A percentile compares a stretch with the other conserved stretches of the same genome.
Evolutionary conservation across 1,140 invertebrate species (phyloP).

Genomic region (Cotesia typhae): DNA sequence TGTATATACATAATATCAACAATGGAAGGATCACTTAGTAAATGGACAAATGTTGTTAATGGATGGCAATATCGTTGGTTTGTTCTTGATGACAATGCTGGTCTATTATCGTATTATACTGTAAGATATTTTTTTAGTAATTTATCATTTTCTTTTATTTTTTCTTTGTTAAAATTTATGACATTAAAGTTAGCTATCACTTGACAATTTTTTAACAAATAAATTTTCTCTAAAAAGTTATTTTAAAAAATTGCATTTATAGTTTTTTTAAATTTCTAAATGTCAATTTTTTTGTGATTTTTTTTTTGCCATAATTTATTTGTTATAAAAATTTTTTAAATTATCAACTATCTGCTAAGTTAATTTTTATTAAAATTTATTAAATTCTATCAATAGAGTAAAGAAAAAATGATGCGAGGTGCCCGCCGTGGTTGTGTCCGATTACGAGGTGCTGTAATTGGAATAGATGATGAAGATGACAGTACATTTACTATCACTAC

Average conservation of each 20-base stretch:
- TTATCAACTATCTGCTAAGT: no score
- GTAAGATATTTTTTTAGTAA: constrained; percentile 71
- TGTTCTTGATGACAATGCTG: constrained; percentile 95
- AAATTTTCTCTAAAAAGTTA: no score
- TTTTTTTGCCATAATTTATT: no score
- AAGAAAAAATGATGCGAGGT: constrained; percentile 98
- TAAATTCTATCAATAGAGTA: constrained; percentile 77
- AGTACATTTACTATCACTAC: constrained; percentile 99
- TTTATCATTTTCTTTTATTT: background rate
- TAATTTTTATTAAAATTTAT: background rate
- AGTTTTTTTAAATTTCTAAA: no score
- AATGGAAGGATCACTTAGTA: constrained; percentile 98
- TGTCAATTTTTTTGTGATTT: no score
- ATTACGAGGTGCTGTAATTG: constrained; percentile 92
- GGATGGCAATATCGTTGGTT: constrained; percentile 99
- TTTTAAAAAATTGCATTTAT: no score
- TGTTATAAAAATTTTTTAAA: no score
- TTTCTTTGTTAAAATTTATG: no score
- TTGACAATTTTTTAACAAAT: no score
- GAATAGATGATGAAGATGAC: constrained; percentile 99
- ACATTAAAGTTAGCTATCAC: no score
- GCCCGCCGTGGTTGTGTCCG: constrained; percentile 95
- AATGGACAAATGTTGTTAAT: constrained; percentile 99
- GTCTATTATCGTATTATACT: constrained; percentile 95
- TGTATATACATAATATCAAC: constrained; percentile 64